Base-by-base conservation (phyloP, 1,140 invertebrate genomes). In the Apis florea region DNA sequence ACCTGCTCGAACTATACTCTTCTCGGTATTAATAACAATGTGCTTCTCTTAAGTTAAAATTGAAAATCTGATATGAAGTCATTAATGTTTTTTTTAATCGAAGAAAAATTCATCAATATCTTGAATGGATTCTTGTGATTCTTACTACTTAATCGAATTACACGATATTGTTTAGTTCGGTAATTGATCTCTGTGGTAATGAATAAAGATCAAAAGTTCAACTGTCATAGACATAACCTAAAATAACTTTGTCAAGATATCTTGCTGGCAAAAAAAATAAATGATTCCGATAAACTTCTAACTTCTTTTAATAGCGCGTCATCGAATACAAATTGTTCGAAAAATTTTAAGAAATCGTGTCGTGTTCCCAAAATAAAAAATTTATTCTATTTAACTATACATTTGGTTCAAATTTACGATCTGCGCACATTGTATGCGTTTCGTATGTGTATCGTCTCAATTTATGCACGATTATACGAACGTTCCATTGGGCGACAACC, bases 11-110 rank as follows among this genome's bases (percentile, higher is more conserved):
- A 13, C 19, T 31, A 73, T 53, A 64, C 63, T 21, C 17, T 19
- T 56, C 26, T 31, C 13, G 31, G 24, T 19, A 61, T 54, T 73
- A 69, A 66, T 73, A 69, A 66, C 61, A 75, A 85, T 76, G 63
- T 70, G 61, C 47, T 64, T 15, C 31, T 31, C 15, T n/a, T 31
- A 0, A 63, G 19, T 40, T 5, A 0, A 0, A 40, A 40, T 40
- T 40, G 6, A 40, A 40, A 40, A 40, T 40, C 31, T 40, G 31
- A 40, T 40, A 40, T 40, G 31, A 40, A 40, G 6, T 40, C 31
- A 40, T 40, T 40, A 6, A 40, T 40, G 31, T 40, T 40, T 40
- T 40, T 31, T 40, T 40, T 40, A 40, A 40, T 40, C 6, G 6
- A 40, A 40, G 5, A 53, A 53, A 53, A 13, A 15, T 53, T 53